Evolutionary conservation across 2,113 vertebrate genomes (phyloP).

Genomic region (Rhombomys opimus): DNA sequence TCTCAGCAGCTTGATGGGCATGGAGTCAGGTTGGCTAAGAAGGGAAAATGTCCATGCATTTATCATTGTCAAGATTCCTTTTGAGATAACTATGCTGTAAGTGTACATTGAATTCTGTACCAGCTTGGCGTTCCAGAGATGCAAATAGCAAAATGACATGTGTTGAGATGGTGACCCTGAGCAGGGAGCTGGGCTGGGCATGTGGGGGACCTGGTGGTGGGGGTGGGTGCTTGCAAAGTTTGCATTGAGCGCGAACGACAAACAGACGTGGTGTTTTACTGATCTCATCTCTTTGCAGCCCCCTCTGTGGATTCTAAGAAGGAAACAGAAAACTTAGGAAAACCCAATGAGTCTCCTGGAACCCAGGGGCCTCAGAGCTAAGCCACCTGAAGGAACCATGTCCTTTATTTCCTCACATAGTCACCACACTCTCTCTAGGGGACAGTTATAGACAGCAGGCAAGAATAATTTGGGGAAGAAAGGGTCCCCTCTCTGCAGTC

Average conservation of each 20-base stretch:
- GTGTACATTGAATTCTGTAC: constrained; percentile 50
- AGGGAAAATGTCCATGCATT: constrained; percentile 38
- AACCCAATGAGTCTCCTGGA: not conserved
- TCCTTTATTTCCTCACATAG: not conserved
- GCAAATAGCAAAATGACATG: constrained; percentile 6
- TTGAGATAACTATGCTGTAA: constrained; percentile 59
- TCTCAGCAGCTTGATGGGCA: not conserved
- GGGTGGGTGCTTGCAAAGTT: constrained; percentile 67
- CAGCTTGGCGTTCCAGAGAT: not conserved
- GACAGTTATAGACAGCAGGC: not conserved
- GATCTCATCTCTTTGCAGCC: constrained; percentile 39
- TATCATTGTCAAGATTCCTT: constrained; percentile 69
- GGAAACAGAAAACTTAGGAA: constrained; percentile 48
- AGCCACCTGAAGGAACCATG: not conserved
- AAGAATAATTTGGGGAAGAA: not conserved
- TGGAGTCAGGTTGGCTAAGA: not conserved
- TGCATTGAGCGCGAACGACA: constrained; percentile 37
- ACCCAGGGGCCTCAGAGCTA: not conserved
- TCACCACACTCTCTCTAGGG: not conserved
- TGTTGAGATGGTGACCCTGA: constrained; percentile 51
- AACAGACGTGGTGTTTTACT: constrained; percentile 41
- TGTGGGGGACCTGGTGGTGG: accelerated
- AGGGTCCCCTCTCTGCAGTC: not conserved
- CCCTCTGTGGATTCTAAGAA: constrained; percentile 19
- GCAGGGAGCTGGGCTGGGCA: not conserved